Evolutionary conservation across 2,888 invertebrate genomes (phyloP).

Genomic region (Dicycla oo): DNA sequence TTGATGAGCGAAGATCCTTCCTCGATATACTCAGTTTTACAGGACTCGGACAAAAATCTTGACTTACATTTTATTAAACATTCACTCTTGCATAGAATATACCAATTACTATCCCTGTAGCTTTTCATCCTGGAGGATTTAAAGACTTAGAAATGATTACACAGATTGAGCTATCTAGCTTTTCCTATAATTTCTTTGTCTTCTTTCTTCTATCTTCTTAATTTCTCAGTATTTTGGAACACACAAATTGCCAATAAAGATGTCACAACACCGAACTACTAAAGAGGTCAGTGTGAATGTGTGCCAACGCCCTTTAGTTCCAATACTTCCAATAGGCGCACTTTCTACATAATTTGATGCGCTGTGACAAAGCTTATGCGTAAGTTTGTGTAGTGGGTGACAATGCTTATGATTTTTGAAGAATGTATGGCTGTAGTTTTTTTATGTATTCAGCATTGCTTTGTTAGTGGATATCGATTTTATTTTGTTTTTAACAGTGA

Average conservation of each 20-base stretch:
- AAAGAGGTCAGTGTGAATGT: conserved; percentile 50
- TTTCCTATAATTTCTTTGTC: not conserved
- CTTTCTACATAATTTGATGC: conserved; percentile 56
- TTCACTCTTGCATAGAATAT: not conserved
- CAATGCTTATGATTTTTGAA: conserved; percentile 4
- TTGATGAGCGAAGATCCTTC: not conserved
- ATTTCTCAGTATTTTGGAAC: not conserved
- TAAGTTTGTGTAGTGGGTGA: conserved; percentile 23
- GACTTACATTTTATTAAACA: not conserved
- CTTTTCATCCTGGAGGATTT: not conserved
- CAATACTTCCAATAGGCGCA: conserved; percentile 30
- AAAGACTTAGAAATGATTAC: not conserved
- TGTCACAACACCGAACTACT: conserved; percentile 12
- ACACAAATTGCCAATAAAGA: conserved; percentile 17
- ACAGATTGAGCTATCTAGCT: not conserved
- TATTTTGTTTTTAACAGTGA: not conserved
- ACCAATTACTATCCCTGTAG: not conserved
- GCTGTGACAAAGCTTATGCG: conserved; percentile 23
- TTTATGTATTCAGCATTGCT: not conserved
- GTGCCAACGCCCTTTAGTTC: conserved; percentile 52
- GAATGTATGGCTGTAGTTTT: not conserved
- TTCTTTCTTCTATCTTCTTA: not conserved
- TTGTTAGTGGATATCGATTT: not conserved
- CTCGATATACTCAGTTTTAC: not conserved
- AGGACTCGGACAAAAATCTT: not conserved